Evolutionary conservation across 2,113 vertebrate species (phyloP), one percentile per base, ranked within the genome.

Genomic region (Diadophis punctatus): DNA sequence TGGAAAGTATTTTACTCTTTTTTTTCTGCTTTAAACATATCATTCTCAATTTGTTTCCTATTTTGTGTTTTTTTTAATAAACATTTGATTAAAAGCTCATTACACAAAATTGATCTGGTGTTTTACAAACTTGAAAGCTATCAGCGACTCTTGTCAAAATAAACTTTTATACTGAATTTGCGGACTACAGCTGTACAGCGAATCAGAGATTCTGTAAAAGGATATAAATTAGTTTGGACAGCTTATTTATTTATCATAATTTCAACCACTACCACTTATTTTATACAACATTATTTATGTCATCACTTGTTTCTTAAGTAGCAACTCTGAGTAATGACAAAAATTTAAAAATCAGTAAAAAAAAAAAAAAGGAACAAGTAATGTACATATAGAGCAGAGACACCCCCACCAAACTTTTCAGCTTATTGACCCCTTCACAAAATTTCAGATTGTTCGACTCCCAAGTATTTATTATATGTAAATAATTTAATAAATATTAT

Each of bases 191-290:
- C 87, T 87, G 53, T 86, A 43, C 56, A 85, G 7, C 25, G 52
- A 92, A 39, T 84, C 87, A 89, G 39, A 89, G 89, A 8, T 48
- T 11, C 91, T 92, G 56, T 56, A 89, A 92, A 92, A 80, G 51
- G 63, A 74, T 20, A 43, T 74, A 53, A 84, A 68, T 12, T 51
- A 12, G 18, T 87, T 39, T 39, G n/a, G 68, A 20, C 7, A 80
- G 7, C 34, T 80, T 80, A 20, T 80, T 80, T 80, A 80, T 80
- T 39, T 80, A 39, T 39, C 16, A 20, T 80, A 39, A 80, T 80
- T 80, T 80, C n/a, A 20, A 18, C 10, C 56, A 60, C 2, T 2
- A 60, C 8, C 23, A 27, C 22, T 58, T 58, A 58, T 25, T 58
- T 58, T 23, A 60, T 60, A 60, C 8, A 27, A 4, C 60, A 14